Percentiles rank a stretch among this genome's conserved stretches.
phyloP scores from a whole-genome alignment of 2,797 vertebrate genomes.

The Mormyrops boulengeri region DNA sequence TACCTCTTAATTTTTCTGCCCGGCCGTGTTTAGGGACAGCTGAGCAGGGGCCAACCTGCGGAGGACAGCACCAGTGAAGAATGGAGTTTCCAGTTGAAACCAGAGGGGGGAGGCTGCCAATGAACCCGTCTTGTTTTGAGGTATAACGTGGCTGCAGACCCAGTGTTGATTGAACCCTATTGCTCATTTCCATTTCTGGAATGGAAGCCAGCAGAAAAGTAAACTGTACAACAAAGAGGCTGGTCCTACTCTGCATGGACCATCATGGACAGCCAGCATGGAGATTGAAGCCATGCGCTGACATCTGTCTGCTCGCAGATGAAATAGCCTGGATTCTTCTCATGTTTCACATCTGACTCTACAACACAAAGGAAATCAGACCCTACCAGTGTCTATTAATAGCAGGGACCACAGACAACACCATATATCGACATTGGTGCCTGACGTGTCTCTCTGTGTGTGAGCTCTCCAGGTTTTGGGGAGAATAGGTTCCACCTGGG shows the following conservation, averaged over 20 bases:
- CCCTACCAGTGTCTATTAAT: slow-evolving; percentile 45
- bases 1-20: slow-evolving; percentile 50
- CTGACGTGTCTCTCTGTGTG: slow-evolving; percentile 23
- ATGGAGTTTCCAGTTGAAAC: slow-evolving; percentile 41
- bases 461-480: background rate
- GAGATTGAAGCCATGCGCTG: background rate
- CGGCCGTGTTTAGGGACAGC: slow-evolving; percentile 33
- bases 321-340: slow-evolving; percentile 41
- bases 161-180: background rate
- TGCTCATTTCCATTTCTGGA: slow-evolving; percentile 12
- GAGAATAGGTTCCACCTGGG: background rate
- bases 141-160: background rate
- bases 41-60: slow-evolving; percentile 37
- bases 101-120: slow-evolving; percentile 33
- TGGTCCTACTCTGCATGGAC: background rate
- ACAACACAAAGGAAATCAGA: slow-evolving; percentile 52
- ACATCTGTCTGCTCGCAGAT: slow-evolving; percentile 42
- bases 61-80: slow-evolving; percentile 45
- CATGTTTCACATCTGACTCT: slow-evolving; percentile 45
- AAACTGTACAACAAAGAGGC: background rate
- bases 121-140: slow-evolving; percentile 8
- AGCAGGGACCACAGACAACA: slow-evolving; percentile 35
- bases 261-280: background rate
- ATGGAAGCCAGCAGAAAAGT: background rate
- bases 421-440: slow-evolving; percentile 40